Conservation (phyloP, 2,113 vertebrate species). For the Bambusicola thoracicus region DNA sequence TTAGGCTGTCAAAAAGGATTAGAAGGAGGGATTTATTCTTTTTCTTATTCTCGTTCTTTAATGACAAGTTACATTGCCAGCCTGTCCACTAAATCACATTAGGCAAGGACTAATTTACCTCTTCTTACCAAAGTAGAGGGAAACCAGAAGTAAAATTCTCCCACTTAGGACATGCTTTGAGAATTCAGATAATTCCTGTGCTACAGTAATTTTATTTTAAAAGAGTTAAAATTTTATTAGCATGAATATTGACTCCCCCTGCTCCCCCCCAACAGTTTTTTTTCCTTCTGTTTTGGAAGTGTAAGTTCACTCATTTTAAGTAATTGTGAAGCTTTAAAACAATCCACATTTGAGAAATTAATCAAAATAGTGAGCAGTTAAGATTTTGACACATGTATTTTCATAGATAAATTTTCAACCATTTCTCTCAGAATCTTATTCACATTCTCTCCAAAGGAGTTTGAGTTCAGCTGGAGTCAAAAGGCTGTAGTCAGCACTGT, state of each 20-base stretch:
- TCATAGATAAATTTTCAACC: neutral
- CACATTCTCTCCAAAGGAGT: neutral
- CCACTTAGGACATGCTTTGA: neutral
- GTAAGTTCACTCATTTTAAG: neutral
- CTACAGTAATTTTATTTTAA: neutral
- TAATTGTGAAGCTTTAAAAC: neutral
- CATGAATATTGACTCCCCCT: neutral
- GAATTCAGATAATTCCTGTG: conserved; percentile 13
- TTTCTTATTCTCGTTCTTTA: conserved; percentile 59
- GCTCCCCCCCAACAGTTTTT: neutral
- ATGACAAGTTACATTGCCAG: conserved; percentile 55
- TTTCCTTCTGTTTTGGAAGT: neutral
- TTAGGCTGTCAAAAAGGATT: conserved; percentile 62
- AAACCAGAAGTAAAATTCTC: neutral
- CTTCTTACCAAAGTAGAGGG: conserved; percentile 31
- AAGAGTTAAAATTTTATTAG: neutral
- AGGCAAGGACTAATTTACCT: conserved; percentile 59
- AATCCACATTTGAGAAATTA: neutral
- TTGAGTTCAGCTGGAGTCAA: neutral
- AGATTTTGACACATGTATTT: neutral
- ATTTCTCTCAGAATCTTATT: neutral
- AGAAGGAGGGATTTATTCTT: conserved; percentile 54
- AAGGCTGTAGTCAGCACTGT: neutral
- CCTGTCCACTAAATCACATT: conserved; percentile 59
- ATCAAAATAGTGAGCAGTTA: neutral